phyloP scores from a whole-genome alignment of 2,888 invertebrate genomes.

The Coelopa pilipes region DNA sequence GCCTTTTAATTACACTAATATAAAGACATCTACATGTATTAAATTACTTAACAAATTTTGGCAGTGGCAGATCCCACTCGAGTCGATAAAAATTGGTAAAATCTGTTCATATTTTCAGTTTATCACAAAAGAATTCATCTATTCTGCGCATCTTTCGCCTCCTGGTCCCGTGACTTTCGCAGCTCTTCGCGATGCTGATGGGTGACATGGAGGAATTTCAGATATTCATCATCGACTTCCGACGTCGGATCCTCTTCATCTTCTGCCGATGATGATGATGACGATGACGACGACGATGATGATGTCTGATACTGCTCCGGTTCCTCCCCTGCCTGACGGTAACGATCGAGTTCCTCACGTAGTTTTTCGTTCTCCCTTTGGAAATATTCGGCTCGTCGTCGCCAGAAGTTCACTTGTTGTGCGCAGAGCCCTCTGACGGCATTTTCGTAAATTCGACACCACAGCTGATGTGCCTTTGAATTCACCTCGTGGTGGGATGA shows the following conservation, averaged over 20 bases:
- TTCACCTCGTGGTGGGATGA: not conserved
- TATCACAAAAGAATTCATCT: too few relatives aligned
- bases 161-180: not conserved
- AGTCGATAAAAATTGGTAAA: too few relatives aligned
- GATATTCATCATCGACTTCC: slow-evolving; percentile 24
- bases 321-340: not conserved
- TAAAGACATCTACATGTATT: not conserved
- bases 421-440: slow-evolving; percentile 15
- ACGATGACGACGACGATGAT: not conserved
- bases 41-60: not conserved
- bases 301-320: slow-evolving; percentile 3
- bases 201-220: slow-evolving; percentile 19
- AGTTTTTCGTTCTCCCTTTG: slow-evolving; percentile 24
- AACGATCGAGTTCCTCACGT: not conserved
- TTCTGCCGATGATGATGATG: not conserved
- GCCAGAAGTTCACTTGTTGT: slow-evolving; percentile 22
- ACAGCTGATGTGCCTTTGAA: not conserved
- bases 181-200: slow-evolving; percentile 19
- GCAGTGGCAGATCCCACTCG: too few relatives aligned
- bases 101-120: too few relatives aligned
- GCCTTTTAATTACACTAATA: not conserved
- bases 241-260: not conserved
- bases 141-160: not conserved
- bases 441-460: slow-evolving; percentile 22
- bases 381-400: not conserved